Percentiles rank a stretch among this genome's conserved stretches.
These are phyloP conservation scores for Neodiprion fabricii DNA, from an alignment of 1,140 invertebrate species.

Conservation along the genomic window DNA sequence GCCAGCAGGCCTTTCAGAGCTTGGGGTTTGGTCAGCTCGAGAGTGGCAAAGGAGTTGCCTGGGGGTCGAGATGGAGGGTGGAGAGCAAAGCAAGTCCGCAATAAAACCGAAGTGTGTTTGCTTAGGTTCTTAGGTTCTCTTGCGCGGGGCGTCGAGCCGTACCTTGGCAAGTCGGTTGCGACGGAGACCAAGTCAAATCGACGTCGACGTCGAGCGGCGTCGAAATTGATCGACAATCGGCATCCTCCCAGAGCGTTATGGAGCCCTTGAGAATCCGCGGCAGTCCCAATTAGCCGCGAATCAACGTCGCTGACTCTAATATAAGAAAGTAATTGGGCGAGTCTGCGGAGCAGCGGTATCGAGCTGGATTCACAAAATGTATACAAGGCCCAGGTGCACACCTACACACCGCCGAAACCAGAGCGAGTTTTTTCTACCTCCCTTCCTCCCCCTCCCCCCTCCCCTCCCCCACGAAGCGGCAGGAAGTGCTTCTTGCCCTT, in stretches of 20 bases:
- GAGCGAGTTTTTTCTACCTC: constrained; percentile 16
- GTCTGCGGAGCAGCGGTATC: too few relatives aligned
- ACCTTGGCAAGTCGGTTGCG: background rate
- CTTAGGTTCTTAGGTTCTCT: constrained; percentile 49
- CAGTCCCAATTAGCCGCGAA: too few relatives aligned
- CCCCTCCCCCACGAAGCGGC: constrained; percentile 19
- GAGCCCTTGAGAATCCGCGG: too few relatives aligned
- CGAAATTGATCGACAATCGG: background rate
- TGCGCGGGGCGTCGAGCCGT: background rate
- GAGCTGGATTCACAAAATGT: too few relatives aligned
- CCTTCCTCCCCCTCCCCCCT: constrained; percentile 30
- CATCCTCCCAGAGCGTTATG: too few relatives aligned
- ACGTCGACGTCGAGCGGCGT: background rate
- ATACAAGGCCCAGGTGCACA: too few relatives aligned
- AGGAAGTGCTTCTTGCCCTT: background rate
- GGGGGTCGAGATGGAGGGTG: background rate
- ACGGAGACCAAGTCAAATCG: background rate
- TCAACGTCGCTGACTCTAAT: too few relatives aligned
- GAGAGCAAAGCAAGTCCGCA: constrained; percentile 47
- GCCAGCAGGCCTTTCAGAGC: background rate
- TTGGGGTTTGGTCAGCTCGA: background rate
- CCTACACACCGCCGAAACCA: constrained; percentile 26
- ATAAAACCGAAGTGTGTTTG: constrained; percentile 58
- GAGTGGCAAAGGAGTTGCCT: background rate
- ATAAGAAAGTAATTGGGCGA: too few relatives aligned